phyloP scores from a whole-genome alignment of 92 coral and sea anemone genomes.

The Zoanthus solanderi region DNA sequence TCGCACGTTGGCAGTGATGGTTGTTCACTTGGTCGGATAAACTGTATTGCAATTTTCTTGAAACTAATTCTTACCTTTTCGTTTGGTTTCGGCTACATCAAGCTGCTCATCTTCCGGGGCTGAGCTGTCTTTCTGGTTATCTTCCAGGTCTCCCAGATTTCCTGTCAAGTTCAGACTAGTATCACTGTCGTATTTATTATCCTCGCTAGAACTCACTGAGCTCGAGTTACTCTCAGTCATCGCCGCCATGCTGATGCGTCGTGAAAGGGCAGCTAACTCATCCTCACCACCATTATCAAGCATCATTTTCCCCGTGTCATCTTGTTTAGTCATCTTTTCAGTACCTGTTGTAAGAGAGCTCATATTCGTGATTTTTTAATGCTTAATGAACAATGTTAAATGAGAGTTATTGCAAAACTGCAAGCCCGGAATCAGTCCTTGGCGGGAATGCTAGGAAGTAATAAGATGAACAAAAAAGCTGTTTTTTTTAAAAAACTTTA shows the following conservation, averaged over 20 bases:
- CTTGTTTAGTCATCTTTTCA: not conserved
- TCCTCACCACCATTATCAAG: slow-evolving; percentile 49
- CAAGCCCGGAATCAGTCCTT: too few relatives aligned
- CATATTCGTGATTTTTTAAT: too few relatives aligned
- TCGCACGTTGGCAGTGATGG: too few relatives aligned
- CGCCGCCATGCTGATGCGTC: slow-evolving; percentile 74
- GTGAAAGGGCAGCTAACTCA: slow-evolving; percentile 68
- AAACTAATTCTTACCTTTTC: slow-evolving; percentile 4
- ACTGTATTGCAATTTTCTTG: too few relatives aligned
- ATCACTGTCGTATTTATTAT: slow-evolving; percentile 82
- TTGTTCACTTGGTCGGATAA: too few relatives aligned
- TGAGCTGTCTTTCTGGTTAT: slow-evolving; percentile 71
- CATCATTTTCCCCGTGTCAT: not conserved
- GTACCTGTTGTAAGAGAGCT: not conserved
- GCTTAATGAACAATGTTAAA: too few relatives aligned
- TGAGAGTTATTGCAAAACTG: too few relatives aligned
- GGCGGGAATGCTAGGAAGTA: too few relatives aligned
- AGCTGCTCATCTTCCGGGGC: slow-evolving; percentile 76
- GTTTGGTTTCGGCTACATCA: slow-evolving; percentile 30
- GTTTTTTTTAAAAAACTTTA: too few relatives aligned
- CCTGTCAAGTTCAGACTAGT: slow-evolving; percentile 81
- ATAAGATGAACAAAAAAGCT: too few relatives aligned
- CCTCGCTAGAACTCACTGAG: slow-evolving; percentile 60
- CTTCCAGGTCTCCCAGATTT: slow-evolving; percentile 79
- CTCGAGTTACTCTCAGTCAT: slow-evolving; percentile 72